Conservation (phyloP, 2,888 invertebrate genomes). For the Ctenicera cuprea region DNA sequence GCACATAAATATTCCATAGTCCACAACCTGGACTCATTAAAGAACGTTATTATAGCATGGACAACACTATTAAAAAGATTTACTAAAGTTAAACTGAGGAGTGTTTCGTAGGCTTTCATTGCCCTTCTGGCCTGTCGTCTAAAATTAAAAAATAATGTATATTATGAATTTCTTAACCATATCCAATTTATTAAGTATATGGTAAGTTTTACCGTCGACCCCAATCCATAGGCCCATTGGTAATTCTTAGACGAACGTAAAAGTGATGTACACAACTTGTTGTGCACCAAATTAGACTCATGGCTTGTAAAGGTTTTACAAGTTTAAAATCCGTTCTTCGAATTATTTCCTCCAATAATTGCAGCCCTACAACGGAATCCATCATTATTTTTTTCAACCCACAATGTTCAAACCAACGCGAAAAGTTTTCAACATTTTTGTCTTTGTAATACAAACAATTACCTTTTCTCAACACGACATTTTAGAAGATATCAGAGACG, state of each 20-base stretch:
- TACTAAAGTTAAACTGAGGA: slow-evolving; percentile 60
- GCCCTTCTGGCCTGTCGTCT: slow-evolving; percentile 59
- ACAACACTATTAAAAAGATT: slow-evolving; percentile 66
- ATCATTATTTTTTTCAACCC: too few species aligned
- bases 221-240: slow-evolving; percentile 47
- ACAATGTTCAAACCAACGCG: not conserved
- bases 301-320: slow-evolving; percentile 53
- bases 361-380: slow-evolving; percentile 47
- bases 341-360: slow-evolving; percentile 51
- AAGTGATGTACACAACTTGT: slow-evolving; percentile 69
- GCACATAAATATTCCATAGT: slow-evolving; percentile 69
- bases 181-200: too few species aligned
- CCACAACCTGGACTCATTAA: slow-evolving; percentile 71
- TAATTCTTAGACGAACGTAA: slow-evolving; percentile 61
- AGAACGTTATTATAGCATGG: slow-evolving; percentile 67
- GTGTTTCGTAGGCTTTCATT: slow-evolving; percentile 60
- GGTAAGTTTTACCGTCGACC: slow-evolving; percentile 51
- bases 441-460: too few species aligned
- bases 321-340: slow-evolving; percentile 38
- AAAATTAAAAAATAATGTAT: too few species aligned
- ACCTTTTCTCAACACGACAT: too few species aligned
- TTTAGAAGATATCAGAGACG: too few species aligned
- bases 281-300: slow-evolving; percentile 64
- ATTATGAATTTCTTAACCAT: too few species aligned
- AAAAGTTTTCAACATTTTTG: too few species aligned